phyloP scores from a whole-genome alignment of 2,113 vertebrate genomes.

The Oceanites oceanicus region DNA sequence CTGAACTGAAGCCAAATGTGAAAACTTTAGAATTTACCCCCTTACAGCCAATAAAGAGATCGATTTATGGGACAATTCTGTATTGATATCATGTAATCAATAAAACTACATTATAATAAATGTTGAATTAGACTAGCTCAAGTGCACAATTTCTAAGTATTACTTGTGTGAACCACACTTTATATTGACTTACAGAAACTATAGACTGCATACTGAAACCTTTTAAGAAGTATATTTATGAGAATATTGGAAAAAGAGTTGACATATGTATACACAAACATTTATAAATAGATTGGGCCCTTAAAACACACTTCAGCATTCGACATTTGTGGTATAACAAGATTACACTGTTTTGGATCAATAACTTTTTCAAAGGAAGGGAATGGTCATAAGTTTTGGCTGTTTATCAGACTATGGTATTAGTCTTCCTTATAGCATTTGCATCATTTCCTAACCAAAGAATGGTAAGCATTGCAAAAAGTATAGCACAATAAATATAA shows the following conservation, averaged over 20 bases:
- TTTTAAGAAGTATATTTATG: background rate
- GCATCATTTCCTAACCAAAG: background rate
- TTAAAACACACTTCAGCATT: background rate
- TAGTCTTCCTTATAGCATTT: background rate
- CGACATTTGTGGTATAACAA: background rate
- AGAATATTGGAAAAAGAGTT: background rate
- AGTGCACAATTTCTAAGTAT: background rate
- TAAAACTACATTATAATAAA: background rate
- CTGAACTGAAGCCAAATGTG: background rate
- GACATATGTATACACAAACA: background rate
- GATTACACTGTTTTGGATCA: background rate
- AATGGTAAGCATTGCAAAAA: background rate
- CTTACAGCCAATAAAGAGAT: background rate
- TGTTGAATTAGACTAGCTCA: background rate
- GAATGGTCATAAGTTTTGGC: background rate
- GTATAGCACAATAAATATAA: background rate
- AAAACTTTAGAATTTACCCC: background rate
- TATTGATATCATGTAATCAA: background rate
- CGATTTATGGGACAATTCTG: background rate
- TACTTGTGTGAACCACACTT: background rate
- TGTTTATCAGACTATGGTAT: background rate
- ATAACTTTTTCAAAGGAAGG: background rate
- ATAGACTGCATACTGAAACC: constrained; percentile 4
- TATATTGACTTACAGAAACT: constrained; percentile 20
- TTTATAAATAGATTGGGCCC: background rate